Evolutionary conservation across 2,888 invertebrate genomes (phyloP), one percentile per base, ranked within the genome.

Genomic region (Adelphocoris suturalis): DNA sequence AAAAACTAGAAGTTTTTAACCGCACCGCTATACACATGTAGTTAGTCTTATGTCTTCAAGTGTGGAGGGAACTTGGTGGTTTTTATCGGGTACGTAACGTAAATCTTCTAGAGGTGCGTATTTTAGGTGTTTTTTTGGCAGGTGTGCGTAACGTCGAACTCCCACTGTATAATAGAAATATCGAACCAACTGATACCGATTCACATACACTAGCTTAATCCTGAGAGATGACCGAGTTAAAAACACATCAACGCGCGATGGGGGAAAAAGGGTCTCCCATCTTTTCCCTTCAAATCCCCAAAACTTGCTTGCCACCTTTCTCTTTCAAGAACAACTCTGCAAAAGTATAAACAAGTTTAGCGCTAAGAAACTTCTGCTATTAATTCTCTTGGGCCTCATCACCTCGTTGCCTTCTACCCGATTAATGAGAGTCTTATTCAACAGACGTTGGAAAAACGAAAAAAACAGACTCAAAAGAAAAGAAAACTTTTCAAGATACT

Each of bases 271-370:
- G n/a, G 12, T 23, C 68, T 23, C 23, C 19, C 68, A 16, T 52
- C 52, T 52, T 75, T 19, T n/a, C 47, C 46, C 46, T 78, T n/a
- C 46, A 1, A 78, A 16, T 16, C 78, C 16, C 19, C 14, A 14
- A 78, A 78, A 46, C 46, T 78, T 19, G 19, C 78, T 68, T 14
- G 37, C 78, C 78, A 68, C 68, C 47, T 78, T 78, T 78, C 78
- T 28, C 19, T 47, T 37, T 78, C 16, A 46, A 28, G 78, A 78
- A 78, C 46, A 46, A 78, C 78, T 78, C 78, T n/a, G 78, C 78
- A 78, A 78, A 78, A 78, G 78, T 78, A 78, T 78, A 78, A 78
- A 78, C 78, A 78, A 78, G 78, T 78, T 78, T 37, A 46, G 37
- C 16, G 16, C 46, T 7, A 78, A 78, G 46, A 16, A 78, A 78